Percentiles rank a stretch among this genome's conserved stretches.
Evolutionary conservation across 2,797 vertebrate genomes (phyloP).

Genomic region (Alosa sapidissima): DNA sequence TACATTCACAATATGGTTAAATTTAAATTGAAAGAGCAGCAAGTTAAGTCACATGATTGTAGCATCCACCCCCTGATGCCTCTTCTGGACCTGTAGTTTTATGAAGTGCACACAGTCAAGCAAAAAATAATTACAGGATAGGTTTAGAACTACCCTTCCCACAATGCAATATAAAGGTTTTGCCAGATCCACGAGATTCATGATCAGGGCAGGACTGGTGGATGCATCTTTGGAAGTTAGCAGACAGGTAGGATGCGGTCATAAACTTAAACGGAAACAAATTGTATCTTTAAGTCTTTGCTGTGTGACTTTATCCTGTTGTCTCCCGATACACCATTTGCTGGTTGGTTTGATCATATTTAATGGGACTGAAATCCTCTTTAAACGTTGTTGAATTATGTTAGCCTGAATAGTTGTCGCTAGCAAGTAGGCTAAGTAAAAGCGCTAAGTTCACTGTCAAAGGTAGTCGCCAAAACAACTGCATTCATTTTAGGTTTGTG

Average conservation of each 20-base stretch:
- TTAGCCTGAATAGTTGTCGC: neutral
- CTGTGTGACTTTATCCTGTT: neutral
- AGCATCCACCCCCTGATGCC: neutral
- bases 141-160: constrained; percentile 9
- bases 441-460: constrained; percentile 6
- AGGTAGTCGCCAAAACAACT: neutral
- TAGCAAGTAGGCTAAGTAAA: neutral
- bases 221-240: constrained; percentile 15
- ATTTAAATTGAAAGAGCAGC: too few relatives aligned
- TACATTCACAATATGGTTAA: too few relatives aligned
- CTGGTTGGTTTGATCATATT: neutral
- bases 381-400: constrained; percentile 8
- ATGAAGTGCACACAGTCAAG: neutral
- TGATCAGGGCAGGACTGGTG: constrained; percentile 5
- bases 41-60: neutral
- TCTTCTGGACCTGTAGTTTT: neutral
- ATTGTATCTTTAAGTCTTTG: neutral
- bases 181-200: neutral
- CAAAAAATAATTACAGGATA: neutral
- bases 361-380: neutral
- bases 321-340: neutral
- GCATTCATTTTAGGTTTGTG: neutral
- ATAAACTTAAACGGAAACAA: neutral
- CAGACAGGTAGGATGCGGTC: constrained; percentile 5
- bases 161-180: constrained; percentile 8